Evolutionary conservation across 2,888 invertebrate species (phyloP).

Genomic region (Drosophila setosimentum): DNA sequence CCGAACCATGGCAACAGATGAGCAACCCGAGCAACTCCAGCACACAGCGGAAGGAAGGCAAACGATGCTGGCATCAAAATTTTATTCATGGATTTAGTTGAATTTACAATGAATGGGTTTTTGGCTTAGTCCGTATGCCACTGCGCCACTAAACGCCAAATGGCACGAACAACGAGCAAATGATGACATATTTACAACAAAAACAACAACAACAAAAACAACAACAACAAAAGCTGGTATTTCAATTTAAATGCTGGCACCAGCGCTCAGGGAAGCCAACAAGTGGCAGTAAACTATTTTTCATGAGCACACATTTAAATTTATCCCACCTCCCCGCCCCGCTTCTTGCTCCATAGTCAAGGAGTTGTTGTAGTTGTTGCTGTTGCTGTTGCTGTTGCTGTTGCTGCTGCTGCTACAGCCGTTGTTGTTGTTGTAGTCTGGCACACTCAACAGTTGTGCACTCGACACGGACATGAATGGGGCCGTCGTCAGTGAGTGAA

Average conservation of each 20-base stretch:
- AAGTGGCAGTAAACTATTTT: slow-evolving; percentile 79
- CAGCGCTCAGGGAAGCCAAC: slow-evolving; percentile 61
- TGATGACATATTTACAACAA: slow-evolving; percentile 68
- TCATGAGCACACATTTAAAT: slow-evolving; percentile 57
- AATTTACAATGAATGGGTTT: slow-evolving; percentile 77
- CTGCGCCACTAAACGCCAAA: slow-evolving; percentile 56
- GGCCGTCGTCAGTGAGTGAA: slow-evolving; percentile 54
- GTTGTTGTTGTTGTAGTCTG: slow-evolving; percentile 39
- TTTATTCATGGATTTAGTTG: slow-evolving; percentile 80
- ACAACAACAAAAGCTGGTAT: slow-evolving; percentile 58
- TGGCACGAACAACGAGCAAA: slow-evolving; percentile 73
- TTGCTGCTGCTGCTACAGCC: neutral
- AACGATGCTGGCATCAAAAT: slow-evolving; percentile 62
- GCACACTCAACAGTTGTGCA: slow-evolving; percentile 61
- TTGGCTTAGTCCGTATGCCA: slow-evolving; percentile 55
- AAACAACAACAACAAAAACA: slow-evolving; percentile 31
- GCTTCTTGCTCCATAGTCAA: slow-evolving; percentile 17
- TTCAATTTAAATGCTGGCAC: slow-evolving; percentile 18
- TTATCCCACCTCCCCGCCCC: neutral
- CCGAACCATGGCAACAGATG: slow-evolving; percentile 63
- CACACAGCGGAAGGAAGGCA: slow-evolving; percentile 5
- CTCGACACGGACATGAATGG: slow-evolving; percentile 68
- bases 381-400: neutral
- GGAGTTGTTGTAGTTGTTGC: slow-evolving; percentile 33
- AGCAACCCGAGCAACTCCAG: slow-evolving; percentile 29